These are phyloP conservation scores for Diuraphis noxia DNA, from an alignment of 1,140 invertebrate species.

Conservation along the genomic window DNA sequence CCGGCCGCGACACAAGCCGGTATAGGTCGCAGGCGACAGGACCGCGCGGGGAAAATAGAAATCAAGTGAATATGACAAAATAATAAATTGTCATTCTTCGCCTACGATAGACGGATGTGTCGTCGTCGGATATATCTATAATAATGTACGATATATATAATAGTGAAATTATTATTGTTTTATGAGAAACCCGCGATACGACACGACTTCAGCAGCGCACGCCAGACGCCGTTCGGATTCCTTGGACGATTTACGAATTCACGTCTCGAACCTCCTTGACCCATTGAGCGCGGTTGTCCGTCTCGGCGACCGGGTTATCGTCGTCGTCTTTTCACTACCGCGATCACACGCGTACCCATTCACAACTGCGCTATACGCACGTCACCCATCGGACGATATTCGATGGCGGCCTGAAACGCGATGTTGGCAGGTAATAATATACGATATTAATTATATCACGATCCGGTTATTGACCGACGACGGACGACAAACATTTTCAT, in stretches of 20 bases:
- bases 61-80: not conserved
- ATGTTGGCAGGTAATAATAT: not conserved
- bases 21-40: not conserved
- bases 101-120: not conserved
- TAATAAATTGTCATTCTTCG: not conserved
- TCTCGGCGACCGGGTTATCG: not conserved
- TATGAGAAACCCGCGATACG: not conserved
- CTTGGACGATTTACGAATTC: conserved; percentile 25
- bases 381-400: not conserved
- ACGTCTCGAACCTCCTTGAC: conserved; percentile 48
- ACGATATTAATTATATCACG: not conserved
- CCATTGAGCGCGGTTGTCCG: conserved; percentile 1
- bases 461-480: conserved; percentile 46
- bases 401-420: not conserved
- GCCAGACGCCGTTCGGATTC: not conserved
- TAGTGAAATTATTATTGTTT: too few relatives aligned
- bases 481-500: not conserved
- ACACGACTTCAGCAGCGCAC: not conserved
- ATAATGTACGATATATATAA: not conserved
- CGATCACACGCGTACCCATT: not conserved
- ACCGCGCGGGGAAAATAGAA: conserved; percentile 4
- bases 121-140: not conserved
- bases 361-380: not conserved
- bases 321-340: not conserved
- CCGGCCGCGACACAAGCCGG: not conserved